Evolutionary conservation across 2,888 invertebrate genomes (phyloP).

Genomic region (Seira ritae): DNA sequence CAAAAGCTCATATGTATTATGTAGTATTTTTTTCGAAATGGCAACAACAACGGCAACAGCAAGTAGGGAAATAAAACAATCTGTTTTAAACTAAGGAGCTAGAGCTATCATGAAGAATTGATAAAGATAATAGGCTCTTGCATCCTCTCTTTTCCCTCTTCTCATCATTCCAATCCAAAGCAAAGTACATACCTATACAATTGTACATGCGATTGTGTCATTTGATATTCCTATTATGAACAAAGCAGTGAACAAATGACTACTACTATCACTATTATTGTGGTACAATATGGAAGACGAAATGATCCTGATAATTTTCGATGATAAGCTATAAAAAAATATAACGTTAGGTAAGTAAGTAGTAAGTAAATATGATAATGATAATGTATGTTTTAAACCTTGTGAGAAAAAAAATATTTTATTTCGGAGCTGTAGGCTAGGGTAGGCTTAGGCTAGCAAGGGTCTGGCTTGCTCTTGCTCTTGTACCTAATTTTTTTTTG

Average conservation of each 20-base stretch:
- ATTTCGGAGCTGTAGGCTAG: not conserved
- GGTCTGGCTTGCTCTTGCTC: no score
- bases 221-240: conserved; percentile 14
- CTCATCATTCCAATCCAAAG: conserved; percentile 1
- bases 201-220: conserved; percentile 18
- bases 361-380: conserved; percentile 40
- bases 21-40: not conserved
- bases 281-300: conserved; percentile 60
- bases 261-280: no score
- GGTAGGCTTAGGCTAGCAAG: no score
- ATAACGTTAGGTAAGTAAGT: not conserved
- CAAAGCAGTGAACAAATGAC: conserved; percentile 12
- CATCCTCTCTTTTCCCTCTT: conserved; percentile 10
- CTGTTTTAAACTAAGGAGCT: not conserved
- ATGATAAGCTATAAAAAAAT: no score
- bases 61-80: no score
- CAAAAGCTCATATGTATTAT: no score
- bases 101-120: not conserved
- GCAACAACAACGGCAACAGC: no score
- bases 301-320: conserved; percentile 37
- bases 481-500: not conserved
- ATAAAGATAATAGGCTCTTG: not conserved
- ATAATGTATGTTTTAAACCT: not conserved
- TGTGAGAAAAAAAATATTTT: not conserved
- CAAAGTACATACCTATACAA: no score